Conservation (phyloP, 2,888 invertebrate genomes). For the Parnassius mnemosyne region DNA sequence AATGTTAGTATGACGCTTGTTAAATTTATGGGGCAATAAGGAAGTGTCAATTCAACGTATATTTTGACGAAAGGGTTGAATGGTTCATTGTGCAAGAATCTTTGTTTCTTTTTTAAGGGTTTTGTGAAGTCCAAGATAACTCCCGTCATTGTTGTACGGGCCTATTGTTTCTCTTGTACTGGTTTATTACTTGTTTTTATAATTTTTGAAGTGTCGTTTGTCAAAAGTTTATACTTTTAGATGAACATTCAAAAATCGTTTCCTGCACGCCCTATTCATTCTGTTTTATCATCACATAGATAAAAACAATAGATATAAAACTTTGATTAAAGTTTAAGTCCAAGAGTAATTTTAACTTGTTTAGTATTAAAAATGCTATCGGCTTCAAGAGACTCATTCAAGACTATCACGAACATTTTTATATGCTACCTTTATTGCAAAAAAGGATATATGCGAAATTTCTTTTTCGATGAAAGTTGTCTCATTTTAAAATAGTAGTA, state of each 20-base stretch:
- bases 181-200: conserved; percentile 68
- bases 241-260: conserved; percentile 10
- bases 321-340: no score
- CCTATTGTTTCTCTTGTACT: conserved; percentile 62
- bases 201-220: conserved; percentile 61
- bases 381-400: no score
- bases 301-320: no score
- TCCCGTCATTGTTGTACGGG: conserved; percentile 57
- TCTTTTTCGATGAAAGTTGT: no score
- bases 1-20: conserved; percentile 55
- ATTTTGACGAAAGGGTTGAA: conserved; percentile 78
- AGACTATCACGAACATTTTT: no score
- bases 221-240: conserved; percentile 33
- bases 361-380: no score
- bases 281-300: no score
- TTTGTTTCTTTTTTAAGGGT: conserved; percentile 62
- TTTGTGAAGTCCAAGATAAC: conserved; percentile 57
- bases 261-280: not conserved
- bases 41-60: conserved; percentile 69
- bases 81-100: conserved; percentile 59
- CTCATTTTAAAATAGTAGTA: no score
- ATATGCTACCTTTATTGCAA: no score
- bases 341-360: no score
- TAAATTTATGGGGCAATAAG: conserved; percentile 76
- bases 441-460: no score